Base-by-base conservation (phyloP, 2,113 vertebrate species). In the Pseudorhombus dupliciocellatus region DNA sequence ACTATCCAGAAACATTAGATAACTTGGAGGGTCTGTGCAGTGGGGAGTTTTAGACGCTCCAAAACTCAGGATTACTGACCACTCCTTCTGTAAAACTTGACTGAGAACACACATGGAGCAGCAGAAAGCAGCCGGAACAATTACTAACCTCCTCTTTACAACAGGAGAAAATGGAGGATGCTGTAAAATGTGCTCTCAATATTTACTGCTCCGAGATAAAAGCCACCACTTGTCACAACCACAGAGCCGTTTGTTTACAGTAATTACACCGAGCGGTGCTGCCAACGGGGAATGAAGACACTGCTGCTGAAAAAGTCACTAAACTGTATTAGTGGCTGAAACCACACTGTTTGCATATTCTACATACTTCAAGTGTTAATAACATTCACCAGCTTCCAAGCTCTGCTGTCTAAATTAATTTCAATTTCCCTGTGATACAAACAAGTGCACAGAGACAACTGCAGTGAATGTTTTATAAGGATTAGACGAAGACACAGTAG, bases 141-240 rank as follows among this genome's bases (percentile, higher is more conserved):
- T 84, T 80, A 75, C 66, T 42, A 64, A 61, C 68, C 57, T 51
- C 55, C 40, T 42, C 40, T 15, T 4, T 42, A 15, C 46, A n/a
- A 7, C 46, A 61, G 30, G 53, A 69, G 25, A 14, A 71, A 53
- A 63, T 6, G 61, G 26, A 14, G 63, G n/a, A 51, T 73, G 11
- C 30, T 51, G 71, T 52, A 42, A 70, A 77, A 82, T 75, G 73
- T 81, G 79, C 74, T 81, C 74, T 70, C 70, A 15, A 73, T 79
- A 85, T 70, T 44, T 5, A 58, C 66, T 64, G 37, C 28, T 42
- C 52, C 12, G 57, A 80, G 61, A 85, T 72, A 74, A 74, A 77
- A 66, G 74, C 70, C 50, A 40, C 57, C 62, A 65, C 40, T 77
- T 74, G 79, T 77, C 81, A 73, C 20, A 60, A 73, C 61, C 37